These are phyloP conservation scores for Geotrypetes seraphini DNA, from an alignment of 2,797 vertebrate species.

Conservation along the genomic window DNA sequence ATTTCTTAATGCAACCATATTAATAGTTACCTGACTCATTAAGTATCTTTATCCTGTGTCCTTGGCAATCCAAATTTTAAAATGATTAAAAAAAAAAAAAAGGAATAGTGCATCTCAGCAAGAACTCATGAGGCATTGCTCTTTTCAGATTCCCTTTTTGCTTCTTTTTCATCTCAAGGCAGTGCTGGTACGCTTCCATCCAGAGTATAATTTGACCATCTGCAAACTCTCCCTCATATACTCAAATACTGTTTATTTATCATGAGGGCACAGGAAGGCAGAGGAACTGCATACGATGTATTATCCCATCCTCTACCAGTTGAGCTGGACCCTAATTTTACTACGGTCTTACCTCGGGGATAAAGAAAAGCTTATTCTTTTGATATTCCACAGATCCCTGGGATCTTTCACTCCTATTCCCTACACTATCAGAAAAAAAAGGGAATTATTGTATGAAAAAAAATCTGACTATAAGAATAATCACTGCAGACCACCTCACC, in stretches of 20 bases:
- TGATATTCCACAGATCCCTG: constrained; percentile 60
- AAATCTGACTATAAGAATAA: constrained; percentile 59
- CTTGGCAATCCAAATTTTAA: constrained; percentile 48
- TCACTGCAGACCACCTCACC: constrained; percentile 54
- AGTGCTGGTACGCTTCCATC: constrained; percentile 34
- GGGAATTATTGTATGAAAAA: constrained; percentile 58
- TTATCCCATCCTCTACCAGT: constrained; percentile 49
- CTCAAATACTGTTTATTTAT: constrained; percentile 35
- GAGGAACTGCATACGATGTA: constrained; percentile 45
- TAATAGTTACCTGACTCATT: constrained; percentile 46
- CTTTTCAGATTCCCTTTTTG: constrained; percentile 36
- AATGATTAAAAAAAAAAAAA: no score
- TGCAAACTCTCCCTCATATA: constrained; percentile 45
- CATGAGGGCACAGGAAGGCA: constrained; percentile 41
- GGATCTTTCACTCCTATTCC: constrained; percentile 52
- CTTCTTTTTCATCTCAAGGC: constrained; percentile 36
- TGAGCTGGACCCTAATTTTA: constrained; percentile 58
- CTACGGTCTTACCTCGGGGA: constrained; percentile 60
- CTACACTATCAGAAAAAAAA: constrained; percentile 53
- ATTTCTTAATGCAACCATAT: constrained; percentile 27
- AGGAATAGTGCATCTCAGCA: no score
- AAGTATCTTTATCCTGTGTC: constrained; percentile 49
- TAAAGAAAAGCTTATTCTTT: constrained; percentile 63
- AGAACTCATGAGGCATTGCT: constrained; percentile 57
- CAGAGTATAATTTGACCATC: constrained; percentile 45